Percentiles rank a stretch among this genome's conserved stretches.
Evolutionary conservation across 1,140 invertebrate genomes (phyloP).

Genomic region (Archivesica marissinica): DNA sequence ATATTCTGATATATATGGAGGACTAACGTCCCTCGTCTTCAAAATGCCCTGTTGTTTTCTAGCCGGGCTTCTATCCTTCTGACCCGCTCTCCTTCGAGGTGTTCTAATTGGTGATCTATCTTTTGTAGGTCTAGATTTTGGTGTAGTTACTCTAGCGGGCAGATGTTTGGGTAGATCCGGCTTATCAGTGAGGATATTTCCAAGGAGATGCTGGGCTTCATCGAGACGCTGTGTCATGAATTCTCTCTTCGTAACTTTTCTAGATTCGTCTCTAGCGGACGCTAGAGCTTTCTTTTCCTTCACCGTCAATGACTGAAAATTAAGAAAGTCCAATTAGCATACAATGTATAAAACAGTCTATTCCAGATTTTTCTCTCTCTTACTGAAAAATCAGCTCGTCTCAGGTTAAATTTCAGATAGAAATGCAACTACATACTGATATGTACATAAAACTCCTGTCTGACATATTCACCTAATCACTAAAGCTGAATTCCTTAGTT

Average conservation of each 20-base stretch:
- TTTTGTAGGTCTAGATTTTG: slow-evolving; percentile 47
- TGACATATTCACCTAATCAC: too few relatives aligned
- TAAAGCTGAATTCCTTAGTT: too few relatives aligned
- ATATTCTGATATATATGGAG: slow-evolving; percentile 21
- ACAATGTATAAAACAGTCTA: too few relatives aligned
- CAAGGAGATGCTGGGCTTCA: slow-evolving; percentile 76
- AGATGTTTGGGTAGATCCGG: slow-evolving; percentile 71
- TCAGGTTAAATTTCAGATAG: too few relatives aligned
- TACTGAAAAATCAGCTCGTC: too few relatives aligned
- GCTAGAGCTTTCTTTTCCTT: slow-evolving; percentile 1
- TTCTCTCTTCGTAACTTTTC: slow-evolving; percentile 60
- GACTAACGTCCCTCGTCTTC: slow-evolving; percentile 32
- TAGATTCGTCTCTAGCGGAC: slow-evolving; percentile 61
- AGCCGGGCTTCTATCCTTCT: background rate
- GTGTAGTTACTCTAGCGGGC: slow-evolving; percentile 51
- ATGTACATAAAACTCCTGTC: too few relatives aligned
- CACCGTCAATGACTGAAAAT: background rate
- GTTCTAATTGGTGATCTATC: slow-evolving; percentile 35
- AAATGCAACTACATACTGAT: too few relatives aligned
- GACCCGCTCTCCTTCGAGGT: background rate
- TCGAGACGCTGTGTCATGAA: slow-evolving; percentile 71
- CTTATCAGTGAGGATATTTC: slow-evolving; percentile 76
- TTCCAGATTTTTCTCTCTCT: too few relatives aligned
- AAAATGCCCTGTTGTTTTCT: slow-evolving; percentile 20
- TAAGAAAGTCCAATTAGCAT: too few relatives aligned